These are phyloP conservation scores for Phrynosoma platyrhinos DNA, from an alignment of 2,113 vertebrate species.

Conservation along the genomic window DNA sequence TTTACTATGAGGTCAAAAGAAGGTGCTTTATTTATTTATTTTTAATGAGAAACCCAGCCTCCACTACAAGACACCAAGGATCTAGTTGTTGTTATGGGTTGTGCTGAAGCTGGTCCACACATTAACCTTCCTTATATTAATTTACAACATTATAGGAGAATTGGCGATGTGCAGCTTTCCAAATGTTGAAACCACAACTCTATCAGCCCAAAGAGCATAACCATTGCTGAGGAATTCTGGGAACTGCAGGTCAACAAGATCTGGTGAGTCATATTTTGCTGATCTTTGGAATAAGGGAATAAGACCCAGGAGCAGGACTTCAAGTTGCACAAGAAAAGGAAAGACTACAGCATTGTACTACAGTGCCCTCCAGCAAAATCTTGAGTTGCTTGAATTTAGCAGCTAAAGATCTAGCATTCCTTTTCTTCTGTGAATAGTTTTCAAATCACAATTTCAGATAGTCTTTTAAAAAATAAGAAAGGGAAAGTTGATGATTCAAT, in stretches of 20 bases:
- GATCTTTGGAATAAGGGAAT: neutral
- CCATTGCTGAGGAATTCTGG: no score
- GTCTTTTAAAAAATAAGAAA: neutral
- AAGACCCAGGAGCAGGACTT: neutral
- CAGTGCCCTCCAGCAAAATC: neutral
- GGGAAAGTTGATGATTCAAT: neutral
- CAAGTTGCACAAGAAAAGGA: neutral
- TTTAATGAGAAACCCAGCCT: neutral
- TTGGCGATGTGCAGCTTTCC: no score
- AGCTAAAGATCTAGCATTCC: no score
- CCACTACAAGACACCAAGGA: neutral
- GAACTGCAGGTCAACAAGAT: no score
- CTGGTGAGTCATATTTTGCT: no score
- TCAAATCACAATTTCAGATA: neutral
- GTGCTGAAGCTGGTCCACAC: neutral
- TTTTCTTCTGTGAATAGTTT: neutral
- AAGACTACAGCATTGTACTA: neutral
- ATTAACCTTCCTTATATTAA: no score
- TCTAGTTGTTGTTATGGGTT: neutral
- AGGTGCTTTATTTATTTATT: no score
- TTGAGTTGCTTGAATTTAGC: neutral
- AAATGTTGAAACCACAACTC: no score
- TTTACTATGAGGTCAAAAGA: neutral
- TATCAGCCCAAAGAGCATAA: neutral
- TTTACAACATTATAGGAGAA: neutral